phyloP scores from a whole-genome alignment of 2,113 vertebrate genomes.

The Cinclus cinclus region DNA sequence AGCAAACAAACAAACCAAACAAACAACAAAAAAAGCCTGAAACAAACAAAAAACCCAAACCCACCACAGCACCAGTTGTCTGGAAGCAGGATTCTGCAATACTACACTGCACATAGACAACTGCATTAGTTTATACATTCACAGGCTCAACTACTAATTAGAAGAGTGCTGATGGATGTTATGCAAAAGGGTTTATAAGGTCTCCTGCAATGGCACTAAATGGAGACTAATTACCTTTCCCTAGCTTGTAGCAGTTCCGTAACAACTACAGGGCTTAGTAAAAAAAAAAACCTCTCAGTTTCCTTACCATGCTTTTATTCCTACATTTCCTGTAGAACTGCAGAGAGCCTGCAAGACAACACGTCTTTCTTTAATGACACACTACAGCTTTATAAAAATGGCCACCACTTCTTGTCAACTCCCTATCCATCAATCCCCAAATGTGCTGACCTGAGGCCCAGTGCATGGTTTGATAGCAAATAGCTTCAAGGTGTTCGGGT shows the following conservation, averaged over 20 bases:
- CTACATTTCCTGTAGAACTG: background rate
- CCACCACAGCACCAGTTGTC: background rate
- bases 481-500: background rate
- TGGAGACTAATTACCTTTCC: background rate
- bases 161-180: background rate
- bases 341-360: background rate
- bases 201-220: background rate
- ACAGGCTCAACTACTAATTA: background rate
- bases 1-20: background rate
- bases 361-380: conserved; percentile 4
- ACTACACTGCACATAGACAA: background rate
- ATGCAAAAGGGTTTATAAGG: background rate
- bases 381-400: background rate
- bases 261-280: background rate
- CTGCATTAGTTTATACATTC: background rate
- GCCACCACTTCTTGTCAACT: background rate
- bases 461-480: background rate
- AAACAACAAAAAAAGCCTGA: background rate
- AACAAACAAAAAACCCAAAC: background rate
- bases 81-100: background rate
- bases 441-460: background rate
- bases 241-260: background rate
- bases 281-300: background rate
- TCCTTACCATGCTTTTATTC: background rate
- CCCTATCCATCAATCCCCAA: background rate